Percentiles rank a stretch among this genome's conserved stretches.
These are phyloP conservation scores for Entomobrya proxima DNA, from an alignment of 2,888 invertebrate species.

Conservation along the genomic window DNA sequence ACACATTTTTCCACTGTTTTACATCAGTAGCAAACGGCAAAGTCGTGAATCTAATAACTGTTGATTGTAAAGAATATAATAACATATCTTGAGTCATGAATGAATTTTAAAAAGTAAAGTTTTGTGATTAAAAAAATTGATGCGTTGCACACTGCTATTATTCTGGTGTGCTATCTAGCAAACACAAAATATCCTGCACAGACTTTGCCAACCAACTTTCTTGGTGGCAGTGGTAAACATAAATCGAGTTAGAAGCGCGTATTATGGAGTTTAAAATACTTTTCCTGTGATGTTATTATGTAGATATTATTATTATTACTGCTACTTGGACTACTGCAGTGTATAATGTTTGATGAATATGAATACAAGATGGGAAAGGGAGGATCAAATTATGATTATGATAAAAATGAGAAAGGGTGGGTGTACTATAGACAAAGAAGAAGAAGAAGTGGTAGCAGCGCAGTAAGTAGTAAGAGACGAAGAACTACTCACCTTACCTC, in stretches of 20 bases:
- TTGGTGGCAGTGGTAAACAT: not conserved
- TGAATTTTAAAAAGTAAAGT: conserved; percentile 28
- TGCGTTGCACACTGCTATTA: not conserved
- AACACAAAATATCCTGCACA: not conserved
- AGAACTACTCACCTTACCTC: conserved; percentile 32
- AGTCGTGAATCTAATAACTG: conserved; percentile 67
- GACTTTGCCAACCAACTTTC: not conserved
- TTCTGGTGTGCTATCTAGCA: not conserved
- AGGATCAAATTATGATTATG: conserved; percentile 58
- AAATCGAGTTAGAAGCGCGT: conserved; percentile 23
- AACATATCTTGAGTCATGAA: conserved; percentile 43
- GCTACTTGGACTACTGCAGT: conserved; percentile 9
- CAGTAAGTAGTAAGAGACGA: not conserved
- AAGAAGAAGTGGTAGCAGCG: not conserved
- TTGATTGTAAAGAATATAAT: conserved; percentile 56
- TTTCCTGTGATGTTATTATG: not conserved
- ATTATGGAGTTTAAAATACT: not conserved
- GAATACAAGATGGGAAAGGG: conserved; percentile 60
- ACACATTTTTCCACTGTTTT: not conserved
- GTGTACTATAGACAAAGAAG: conserved; percentile 4
- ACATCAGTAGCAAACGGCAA: conserved; percentile 54
- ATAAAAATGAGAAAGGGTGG: conserved; percentile 47
- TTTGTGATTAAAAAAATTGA: conserved; percentile 41
- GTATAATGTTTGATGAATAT: not conserved
- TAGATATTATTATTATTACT: conserved; percentile 7